Conservation (phyloP, 2,113 vertebrate species). For the Taurulus bubalis region DNA sequence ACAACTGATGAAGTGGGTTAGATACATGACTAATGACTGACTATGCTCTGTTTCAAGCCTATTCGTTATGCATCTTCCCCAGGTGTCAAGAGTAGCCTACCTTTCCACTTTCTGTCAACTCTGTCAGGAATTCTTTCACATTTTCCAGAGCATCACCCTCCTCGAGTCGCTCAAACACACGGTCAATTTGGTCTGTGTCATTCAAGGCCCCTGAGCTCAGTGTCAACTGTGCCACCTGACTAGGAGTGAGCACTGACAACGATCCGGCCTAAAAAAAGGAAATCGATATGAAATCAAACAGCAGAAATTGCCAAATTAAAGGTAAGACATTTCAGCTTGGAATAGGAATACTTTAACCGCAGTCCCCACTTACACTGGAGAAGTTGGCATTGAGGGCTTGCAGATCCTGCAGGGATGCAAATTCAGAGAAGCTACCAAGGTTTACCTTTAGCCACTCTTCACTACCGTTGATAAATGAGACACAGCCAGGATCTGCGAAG, state of each 20-base stretch:
- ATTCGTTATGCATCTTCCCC: neutral
- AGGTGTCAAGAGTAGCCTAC: neutral
- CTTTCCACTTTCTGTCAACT: neutral
- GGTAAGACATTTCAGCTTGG: too few species aligned
- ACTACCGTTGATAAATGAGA: conserved; percentile 18
- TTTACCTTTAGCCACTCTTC: conserved; percentile 59
- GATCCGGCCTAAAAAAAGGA: too few species aligned
- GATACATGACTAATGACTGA: neutral
- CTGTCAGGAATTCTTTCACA: neutral
- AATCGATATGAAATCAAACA: too few species aligned
- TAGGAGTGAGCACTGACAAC: too few species aligned
- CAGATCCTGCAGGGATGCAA: conserved; percentile 50
- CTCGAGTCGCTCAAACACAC: neutral
- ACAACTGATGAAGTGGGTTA: neutral
- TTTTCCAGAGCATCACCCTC: neutral
- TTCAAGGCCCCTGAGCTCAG: neutral
- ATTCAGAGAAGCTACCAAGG: conserved; percentile 52
- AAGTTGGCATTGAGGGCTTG: conserved; percentile 48
- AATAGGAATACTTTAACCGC: too few species aligned
- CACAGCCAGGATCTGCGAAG: conserved; percentile 62
- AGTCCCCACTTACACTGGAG: too few species aligned
- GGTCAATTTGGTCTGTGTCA: too few species aligned
- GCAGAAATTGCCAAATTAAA: too few species aligned
- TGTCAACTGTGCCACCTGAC: too few species aligned
- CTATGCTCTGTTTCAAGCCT: neutral